A percentile compares a stretch with the other conserved stretches of the same genome.
Conservation (phyloP, 2,113 vertebrate species). For the Protobothrops mucrosquamatus region DNA sequence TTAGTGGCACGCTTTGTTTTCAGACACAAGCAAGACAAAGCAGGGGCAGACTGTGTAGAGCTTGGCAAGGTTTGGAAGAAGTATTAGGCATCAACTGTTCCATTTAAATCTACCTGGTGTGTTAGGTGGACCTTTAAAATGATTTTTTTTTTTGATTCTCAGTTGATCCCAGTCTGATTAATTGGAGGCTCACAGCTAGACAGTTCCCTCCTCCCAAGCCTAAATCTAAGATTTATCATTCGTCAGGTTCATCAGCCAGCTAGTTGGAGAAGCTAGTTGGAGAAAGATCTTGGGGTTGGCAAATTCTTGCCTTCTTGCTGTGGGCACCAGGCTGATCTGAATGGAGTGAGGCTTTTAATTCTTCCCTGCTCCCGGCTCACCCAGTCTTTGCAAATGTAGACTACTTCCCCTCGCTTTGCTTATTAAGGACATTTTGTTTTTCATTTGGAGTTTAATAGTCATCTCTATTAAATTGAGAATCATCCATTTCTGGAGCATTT, state of each 20-base stretch:
- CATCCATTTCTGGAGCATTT: not conserved
- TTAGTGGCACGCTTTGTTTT: constrained; percentile 40
- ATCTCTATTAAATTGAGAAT: not conserved
- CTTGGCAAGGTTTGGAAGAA: not conserved
- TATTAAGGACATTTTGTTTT: not conserved
- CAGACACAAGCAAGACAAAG: constrained; percentile 35
- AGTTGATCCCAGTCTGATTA: not conserved
- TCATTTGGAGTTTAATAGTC: not conserved
- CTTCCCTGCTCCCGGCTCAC: not conserved
- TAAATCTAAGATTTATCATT: not conserved
- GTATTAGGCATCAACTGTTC: constrained; percentile 14
- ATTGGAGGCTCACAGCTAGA: not conserved
- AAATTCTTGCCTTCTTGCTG: not conserved
- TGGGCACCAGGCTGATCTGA: not conserved
- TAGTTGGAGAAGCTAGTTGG: not conserved
- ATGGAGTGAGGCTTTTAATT: not conserved
- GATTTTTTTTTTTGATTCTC: not conserved
- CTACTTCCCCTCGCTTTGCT: not conserved
- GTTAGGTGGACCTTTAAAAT: not conserved
- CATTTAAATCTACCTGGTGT: not conserved
- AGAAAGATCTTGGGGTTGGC: not conserved
- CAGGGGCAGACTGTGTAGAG: not conserved
- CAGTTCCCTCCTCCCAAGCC: not conserved
- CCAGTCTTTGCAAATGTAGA: not conserved
- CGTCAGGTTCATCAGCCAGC: not conserved